These are phyloP conservation scores for Setophaga kirtlandii DNA, from an alignment of 2,113 vertebrate genomes.

Conservation along the genomic window DNA sequence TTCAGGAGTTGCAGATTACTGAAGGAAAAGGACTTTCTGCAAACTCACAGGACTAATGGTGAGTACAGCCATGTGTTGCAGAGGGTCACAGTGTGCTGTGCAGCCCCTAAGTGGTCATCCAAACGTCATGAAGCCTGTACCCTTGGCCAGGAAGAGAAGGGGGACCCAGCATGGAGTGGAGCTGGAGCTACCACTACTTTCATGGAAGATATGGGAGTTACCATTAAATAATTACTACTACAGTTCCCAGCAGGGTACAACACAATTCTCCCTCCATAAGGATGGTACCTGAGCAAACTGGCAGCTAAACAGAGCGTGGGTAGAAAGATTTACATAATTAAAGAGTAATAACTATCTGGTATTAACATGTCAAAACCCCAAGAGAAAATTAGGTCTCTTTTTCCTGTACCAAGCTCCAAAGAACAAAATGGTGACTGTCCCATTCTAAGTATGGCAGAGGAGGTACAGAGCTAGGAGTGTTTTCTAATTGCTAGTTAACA, in stretches of 20 bases:
- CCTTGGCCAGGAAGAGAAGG: background rate
- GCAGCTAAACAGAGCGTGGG: background rate
- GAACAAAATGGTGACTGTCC: background rate
- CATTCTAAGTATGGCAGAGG: background rate
- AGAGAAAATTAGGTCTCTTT: rapidly evolving
- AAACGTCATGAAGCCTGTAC: background rate
- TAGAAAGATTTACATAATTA: background rate
- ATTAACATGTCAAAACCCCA: background rate
- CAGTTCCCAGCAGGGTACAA: background rate
- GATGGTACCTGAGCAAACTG: background rate
- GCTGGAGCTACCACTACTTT: background rate
- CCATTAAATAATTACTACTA: background rate
- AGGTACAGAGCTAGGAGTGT: background rate
- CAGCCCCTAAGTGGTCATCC: background rate
- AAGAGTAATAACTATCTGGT: background rate
- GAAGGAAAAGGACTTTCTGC: background rate
- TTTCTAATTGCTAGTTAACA: background rate
- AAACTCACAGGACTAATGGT: rapidly evolving
- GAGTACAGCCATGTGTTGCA: background rate
- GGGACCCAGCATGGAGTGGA: background rate
- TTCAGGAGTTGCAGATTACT: background rate
- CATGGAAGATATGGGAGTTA: background rate
- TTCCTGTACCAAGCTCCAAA: background rate
- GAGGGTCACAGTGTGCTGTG: background rate
- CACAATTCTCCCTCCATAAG: background rate